Conservation (phyloP, 1,140 invertebrate genomes). For the Archegozetes longisetosus region DNA sequence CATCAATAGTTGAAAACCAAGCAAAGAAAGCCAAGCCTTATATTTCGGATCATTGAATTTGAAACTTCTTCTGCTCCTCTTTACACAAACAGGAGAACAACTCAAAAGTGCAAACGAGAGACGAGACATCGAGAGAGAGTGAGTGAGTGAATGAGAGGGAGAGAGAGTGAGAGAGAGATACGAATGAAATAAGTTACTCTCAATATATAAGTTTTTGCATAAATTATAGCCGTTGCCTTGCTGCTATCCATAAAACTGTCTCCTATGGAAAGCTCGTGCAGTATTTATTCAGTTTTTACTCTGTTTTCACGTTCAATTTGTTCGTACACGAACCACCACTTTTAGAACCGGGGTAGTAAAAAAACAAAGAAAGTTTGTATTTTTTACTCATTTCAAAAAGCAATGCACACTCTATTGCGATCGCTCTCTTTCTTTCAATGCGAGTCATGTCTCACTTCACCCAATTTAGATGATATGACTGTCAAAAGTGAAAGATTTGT, state of each 20-base stretch:
- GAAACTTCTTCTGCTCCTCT: no score
- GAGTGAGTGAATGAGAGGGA: not conserved
- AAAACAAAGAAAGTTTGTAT: no score
- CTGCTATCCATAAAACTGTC: not conserved
- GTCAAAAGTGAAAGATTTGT: no score
- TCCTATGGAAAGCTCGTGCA: not conserved
- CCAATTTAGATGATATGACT: no score
- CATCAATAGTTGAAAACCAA: not conserved
- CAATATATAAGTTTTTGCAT: not conserved
- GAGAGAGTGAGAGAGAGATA: slow-evolving; percentile 8
- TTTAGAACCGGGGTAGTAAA: not conserved
- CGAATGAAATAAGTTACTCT: not conserved
- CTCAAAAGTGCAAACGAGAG: not conserved
- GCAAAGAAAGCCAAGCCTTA: no score
- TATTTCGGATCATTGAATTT: no score
- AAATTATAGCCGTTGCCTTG: not conserved
- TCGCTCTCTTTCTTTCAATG: no score
- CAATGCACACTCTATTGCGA: no score
- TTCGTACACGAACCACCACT: not conserved
- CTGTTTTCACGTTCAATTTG: not conserved
- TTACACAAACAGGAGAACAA: not conserved
- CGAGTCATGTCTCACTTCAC: no score
- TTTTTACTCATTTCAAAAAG: no score
- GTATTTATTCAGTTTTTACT: not conserved
- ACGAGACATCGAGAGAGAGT: not conserved